Conservation (phyloP, 2,888 invertebrate genomes). For the Watsonalla binaria region DNA sequence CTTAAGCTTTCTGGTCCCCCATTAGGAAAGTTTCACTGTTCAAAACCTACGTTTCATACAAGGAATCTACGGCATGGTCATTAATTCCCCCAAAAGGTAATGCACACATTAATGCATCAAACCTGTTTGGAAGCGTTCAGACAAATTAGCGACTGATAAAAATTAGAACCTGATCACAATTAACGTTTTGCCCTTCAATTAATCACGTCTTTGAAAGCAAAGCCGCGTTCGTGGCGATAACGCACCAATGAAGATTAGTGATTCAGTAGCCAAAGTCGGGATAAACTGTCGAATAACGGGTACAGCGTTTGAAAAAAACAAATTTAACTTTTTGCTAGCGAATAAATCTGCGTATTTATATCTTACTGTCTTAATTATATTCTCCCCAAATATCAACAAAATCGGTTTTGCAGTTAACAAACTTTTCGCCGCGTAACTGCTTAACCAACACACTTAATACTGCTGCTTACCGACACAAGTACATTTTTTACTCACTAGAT, state of each 20-base stretch:
- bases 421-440: too few species aligned
- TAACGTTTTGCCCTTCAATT: constrained; percentile 1
- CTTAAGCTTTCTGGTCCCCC: too few species aligned
- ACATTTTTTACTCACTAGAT: too few species aligned
- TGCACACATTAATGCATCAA: constrained; percentile 11
- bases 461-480: too few species aligned
- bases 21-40: too few species aligned
- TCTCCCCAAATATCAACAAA: too few species aligned
- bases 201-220: constrained; percentile 1
- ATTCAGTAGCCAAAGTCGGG: neutral
- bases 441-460: too few species aligned
- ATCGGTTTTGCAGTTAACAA: too few species aligned
- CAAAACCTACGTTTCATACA: neutral
- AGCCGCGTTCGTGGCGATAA: neutral
- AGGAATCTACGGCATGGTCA: neutral
- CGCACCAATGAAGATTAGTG: neutral
- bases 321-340: too few species aligned
- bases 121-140: constrained; percentile 14
- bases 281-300: neutral
- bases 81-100: constrained; percentile 8
- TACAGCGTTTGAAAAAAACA: too few species aligned
- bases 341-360: too few species aligned
- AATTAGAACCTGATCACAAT: neutral
- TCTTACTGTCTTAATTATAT: too few species aligned
- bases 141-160: constrained; percentile 25